phyloP scores from a whole-genome alignment of 2,797 vertebrate species.

The Myotis daubentonii region DNA sequence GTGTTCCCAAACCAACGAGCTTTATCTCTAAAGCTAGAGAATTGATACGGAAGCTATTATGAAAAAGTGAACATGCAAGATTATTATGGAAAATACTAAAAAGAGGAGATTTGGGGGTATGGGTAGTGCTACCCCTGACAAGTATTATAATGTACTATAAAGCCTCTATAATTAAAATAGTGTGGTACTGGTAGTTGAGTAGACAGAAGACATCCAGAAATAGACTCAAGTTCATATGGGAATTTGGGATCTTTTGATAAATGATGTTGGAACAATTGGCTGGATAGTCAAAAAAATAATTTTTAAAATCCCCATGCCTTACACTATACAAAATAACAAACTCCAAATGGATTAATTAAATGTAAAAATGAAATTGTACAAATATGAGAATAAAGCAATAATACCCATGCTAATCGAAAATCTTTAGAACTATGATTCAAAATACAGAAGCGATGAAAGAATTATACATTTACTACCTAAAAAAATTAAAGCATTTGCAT shows the following conservation, averaged over 20 bases:
- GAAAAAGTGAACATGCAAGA: background rate
- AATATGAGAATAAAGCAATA: background rate
- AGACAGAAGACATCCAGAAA: background rate
- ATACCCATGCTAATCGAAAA: background rate
- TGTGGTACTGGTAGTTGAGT: background rate
- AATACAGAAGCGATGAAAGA: background rate
- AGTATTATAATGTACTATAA: background rate
- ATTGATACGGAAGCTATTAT: background rate
- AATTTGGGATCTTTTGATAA: background rate
- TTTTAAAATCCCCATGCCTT: background rate
- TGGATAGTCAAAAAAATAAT: background rate
- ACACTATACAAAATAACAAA: background rate
- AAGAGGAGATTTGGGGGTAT: background rate
- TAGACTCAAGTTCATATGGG: background rate
- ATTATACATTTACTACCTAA: background rate
- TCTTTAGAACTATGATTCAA: background rate
- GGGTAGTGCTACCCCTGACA: background rate
- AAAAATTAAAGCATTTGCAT: background rate
- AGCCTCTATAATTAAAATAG: background rate
- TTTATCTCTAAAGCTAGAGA: background rate
- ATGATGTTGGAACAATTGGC: background rate
- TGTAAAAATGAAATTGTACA: background rate
- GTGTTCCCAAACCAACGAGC: background rate
- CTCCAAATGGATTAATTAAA: background rate
- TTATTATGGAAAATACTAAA: background rate